phyloP scores from a whole-genome alignment of 1,140 invertebrate species.

The Ceratitis capitata region DNA sequence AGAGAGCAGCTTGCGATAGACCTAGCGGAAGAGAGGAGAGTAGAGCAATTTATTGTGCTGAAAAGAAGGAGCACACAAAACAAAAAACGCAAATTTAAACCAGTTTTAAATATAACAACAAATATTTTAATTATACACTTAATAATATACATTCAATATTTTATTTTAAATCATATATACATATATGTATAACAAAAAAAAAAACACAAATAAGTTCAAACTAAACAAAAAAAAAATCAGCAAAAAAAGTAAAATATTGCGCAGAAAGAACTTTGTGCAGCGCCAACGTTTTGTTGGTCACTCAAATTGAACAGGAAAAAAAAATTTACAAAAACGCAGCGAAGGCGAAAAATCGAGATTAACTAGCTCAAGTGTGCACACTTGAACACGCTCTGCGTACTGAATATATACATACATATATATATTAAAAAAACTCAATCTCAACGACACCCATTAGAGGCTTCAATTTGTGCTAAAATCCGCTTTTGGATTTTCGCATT shows the following conservation, averaged over 20 bases:
- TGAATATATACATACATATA: neutral
- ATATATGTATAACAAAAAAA: slow-evolving; percentile 38
- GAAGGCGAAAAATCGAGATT: neutral
- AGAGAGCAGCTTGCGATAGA: neutral
- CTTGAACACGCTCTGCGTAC: neutral
- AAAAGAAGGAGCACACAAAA: neutral
- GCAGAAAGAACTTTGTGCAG: neutral
- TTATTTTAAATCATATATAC: slow-evolving; percentile 40
- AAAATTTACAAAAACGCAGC: neutral
- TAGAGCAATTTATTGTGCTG: slow-evolving; percentile 24
- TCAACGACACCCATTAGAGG: slow-evolving; percentile 32
- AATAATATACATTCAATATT: slow-evolving; percentile 41
- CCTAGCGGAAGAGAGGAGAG: neutral
- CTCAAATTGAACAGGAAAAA: neutral
- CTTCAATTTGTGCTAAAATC: slow-evolving; percentile 35
- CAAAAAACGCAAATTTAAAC: slow-evolving; percentile 16
- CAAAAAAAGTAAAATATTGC: no score
- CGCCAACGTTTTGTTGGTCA: slow-evolving; percentile 8
- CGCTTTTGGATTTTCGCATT: slow-evolving; percentile 16
- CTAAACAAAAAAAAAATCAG: slow-evolving; percentile 15
- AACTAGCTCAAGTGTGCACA: neutral
- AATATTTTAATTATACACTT: slow-evolving; percentile 39
- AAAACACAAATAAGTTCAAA: slow-evolving; percentile 34
- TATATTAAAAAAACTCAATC: neutral
- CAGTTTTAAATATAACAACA: slow-evolving; percentile 35